Evolutionary conservation across 2,888 invertebrate species (phyloP).

Genomic region (Tipula unca): DNA sequence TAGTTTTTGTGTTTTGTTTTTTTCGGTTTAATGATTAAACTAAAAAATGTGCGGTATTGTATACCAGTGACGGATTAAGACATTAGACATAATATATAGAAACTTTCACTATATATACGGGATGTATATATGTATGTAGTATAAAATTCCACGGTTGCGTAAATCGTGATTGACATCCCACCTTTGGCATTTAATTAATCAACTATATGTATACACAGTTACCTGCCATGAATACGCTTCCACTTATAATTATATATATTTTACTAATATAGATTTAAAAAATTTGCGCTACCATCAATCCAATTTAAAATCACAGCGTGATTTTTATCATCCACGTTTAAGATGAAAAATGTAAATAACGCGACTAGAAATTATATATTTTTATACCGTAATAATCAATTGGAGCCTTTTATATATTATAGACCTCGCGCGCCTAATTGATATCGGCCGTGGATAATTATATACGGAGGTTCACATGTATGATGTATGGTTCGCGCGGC

Average conservation of each 20-base stretch:
- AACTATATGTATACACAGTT: neutral
- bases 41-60: neutral
- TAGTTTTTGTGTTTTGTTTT: neutral
- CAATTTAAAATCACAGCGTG: neutral
- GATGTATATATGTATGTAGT: neutral
- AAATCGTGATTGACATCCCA: neutral
- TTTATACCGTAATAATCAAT: neutral
- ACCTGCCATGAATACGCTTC: neutral
- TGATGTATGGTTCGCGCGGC: neutral
- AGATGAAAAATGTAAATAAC: neutral
- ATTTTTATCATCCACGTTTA: neutral
- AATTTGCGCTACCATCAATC: neutral
- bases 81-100: neutral
- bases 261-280: neutral
- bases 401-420: neutral
- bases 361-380: neutral
- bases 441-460: neutral
- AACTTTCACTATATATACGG: neutral
- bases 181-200: neutral
- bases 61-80: neutral
- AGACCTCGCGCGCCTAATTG: neutral
- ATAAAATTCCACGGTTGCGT: too few species aligned
- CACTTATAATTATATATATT: neutral
- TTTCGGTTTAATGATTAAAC: neutral
- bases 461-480: neutral